Evolutionary conservation across 2,113 vertebrate species (phyloP), one percentile per base, ranked within the genome.

Genomic region (Ancistrus triradiatus): DNA sequence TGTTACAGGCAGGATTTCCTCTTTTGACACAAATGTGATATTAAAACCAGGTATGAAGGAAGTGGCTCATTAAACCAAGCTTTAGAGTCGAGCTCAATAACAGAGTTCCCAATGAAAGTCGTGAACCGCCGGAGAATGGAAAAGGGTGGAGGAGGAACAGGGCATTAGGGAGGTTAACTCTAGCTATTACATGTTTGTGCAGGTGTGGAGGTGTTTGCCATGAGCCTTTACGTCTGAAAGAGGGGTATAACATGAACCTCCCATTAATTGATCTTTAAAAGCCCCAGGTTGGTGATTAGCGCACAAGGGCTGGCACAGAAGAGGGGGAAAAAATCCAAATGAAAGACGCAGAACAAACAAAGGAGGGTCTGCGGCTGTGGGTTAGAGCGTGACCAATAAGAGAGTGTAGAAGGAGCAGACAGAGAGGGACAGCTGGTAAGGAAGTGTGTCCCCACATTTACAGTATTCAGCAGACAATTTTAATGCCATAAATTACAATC

Each of bases 341-440:
- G 35, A 28, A 22, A 44, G 27, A n/a, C n/a, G n/a, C n/a, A n/a
- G n/a, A n/a, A 79, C 84, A 82, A 86, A 78, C 85, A 86, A 74
- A 72, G 75, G 15, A 35, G 81, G 80, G 84, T 80, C 66, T 49
- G 74, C 81, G 85, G 84, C 79, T 85, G 81, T 72, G 70, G 53
- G 70, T 65, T 68, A n/a, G n/a, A n/a, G n/a, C n/a, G n/a, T n/a
- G n/a, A n/a, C n/a, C n/a, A n/a, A n/a, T n/a, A n/a, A n/a, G n/a
- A n/a, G n/a, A n/a, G n/a, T n/a, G n/a, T n/a, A n/a, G n/a, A n/a
- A n/a, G n/a, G n/a, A n/a, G n/a, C n/a, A n/a, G n/a, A n/a, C n/a
- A n/a, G n/a, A n/a, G n/a, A n/a, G n/a, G n/a, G n/a, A n/a, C n/a
- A n/a, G n/a, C n/a, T n/a, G n/a, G n/a, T n/a, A n/a, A n/a, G n/a